Conservation (phyloP, 2,888 invertebrate genomes). For the Pollenia griseotomentosa region DNA sequence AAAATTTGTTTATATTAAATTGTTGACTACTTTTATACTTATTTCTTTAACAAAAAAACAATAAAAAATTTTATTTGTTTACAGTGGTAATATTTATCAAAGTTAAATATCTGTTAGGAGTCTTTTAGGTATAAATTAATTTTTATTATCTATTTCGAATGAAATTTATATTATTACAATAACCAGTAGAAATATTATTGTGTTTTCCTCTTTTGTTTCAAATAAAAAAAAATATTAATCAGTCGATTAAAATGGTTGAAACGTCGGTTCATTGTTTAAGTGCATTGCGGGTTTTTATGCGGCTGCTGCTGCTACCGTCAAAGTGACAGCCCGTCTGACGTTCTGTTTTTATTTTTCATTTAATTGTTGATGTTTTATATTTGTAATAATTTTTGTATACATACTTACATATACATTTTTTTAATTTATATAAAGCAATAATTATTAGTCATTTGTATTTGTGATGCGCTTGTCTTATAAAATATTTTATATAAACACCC, state of each 20-base stretch:
- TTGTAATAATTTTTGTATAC: constrained; percentile 26
- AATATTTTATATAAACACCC: constrained; percentile 22
- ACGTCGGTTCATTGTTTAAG: constrained; percentile 15
- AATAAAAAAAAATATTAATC: constrained; percentile 20
- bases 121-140: not conserved
- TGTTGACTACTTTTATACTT: too few relatives aligned
- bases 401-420: not conserved
- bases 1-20: too few relatives aligned
- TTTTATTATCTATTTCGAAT: constrained; percentile 24
- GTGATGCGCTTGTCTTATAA: constrained; percentile 41
- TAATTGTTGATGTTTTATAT: not conserved
- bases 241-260: constrained; percentile 23
- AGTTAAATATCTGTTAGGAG: constrained; percentile 45
- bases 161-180: not conserved
- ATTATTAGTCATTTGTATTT: constrained; percentile 51
- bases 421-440: constrained; percentile 29
- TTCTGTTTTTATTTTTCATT: not conserved
- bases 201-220: not conserved
- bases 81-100: not conserved
- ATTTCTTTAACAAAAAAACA: too few relatives aligned
- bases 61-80: too few relatives aligned
- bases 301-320: not conserved
- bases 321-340: not conserved
- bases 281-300: not conserved
- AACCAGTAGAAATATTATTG: constrained; percentile 6